Evolutionary conservation across 2,888 invertebrate genomes (phyloP), one percentile per base, ranked within the genome.

Genomic region (Mechanitis messenoides): DNA sequence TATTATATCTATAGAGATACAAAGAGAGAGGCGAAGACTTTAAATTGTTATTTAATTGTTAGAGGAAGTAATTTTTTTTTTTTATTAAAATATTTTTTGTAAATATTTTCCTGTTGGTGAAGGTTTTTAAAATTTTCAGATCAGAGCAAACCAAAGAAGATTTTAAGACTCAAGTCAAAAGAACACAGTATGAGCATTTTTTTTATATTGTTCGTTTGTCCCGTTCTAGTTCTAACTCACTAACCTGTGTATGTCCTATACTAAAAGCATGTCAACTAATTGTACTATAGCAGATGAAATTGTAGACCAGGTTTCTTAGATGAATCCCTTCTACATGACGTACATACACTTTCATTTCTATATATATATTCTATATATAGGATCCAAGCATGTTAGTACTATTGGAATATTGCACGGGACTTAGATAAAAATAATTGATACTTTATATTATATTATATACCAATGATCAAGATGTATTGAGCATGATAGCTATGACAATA

Each of bases 151-250:
- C 75, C 64, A 84, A 81, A 72, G 90, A 90, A 75, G 90, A 90
- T 77, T 91, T 91, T 81, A 82, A 79, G 69, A 79, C 81, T 45
- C 91, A 90, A 84, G 91, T 91, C 71, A 90, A 91, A 83, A 72
- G 91, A 71, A 89, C 90, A 74, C 91, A 91, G 91, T 91, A 91
- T 79, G 87, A 75, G 74, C 69, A 70, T 65, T 73, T 71, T 73
- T 71, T 71, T 72, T 68, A 73, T 69, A 71, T 72, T 76, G 69
- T 74, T 71, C 76, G 70, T 75, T 72, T 71, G 70, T 69, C 61
- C 50, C 67, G 66, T 67, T 66, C 63, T 65, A 61, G 56, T 59
- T 35, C 28, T 47, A 46, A 46, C 42, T 55, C 28, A 62, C 7
- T 57, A 38, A 35, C 33, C 35, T 2, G 20, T 42, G 50, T 45